Percentiles rank a stretch among this genome's conserved stretches.
Conservation (phyloP, 2,113 vertebrate species). For the Phyllostomus discolor region DNA sequence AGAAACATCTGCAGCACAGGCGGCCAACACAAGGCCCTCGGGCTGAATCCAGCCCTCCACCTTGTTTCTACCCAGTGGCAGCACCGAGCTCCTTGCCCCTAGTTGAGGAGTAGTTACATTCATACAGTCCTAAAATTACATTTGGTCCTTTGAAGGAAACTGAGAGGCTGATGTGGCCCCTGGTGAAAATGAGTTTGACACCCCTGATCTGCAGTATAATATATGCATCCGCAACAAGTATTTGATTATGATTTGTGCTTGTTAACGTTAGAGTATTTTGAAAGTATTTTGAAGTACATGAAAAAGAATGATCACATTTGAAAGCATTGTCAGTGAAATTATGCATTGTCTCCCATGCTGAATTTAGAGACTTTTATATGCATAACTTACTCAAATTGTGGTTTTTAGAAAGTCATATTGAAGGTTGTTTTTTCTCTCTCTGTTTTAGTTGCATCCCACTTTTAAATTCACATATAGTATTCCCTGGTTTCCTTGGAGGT, state of each 20-base stretch:
- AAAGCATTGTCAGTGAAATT: not conserved
- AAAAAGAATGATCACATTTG: not conserved
- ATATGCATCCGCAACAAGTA: not conserved
- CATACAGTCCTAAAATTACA: no score
- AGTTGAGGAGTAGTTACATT: no score
- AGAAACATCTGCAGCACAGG: slow-evolving; percentile 26
- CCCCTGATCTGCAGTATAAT: not conserved
- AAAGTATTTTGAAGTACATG: not conserved
- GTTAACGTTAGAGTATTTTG: slow-evolving; percentile 7
- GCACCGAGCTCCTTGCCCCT: no score
- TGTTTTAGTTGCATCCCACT: not conserved
- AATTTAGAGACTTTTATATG: not conserved
- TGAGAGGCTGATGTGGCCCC: no score
- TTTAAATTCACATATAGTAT: not conserved
- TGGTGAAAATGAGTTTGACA: no score
- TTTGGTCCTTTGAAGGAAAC: no score
- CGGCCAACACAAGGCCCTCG: no score
- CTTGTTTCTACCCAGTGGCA: no score
- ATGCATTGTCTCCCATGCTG: not conserved
- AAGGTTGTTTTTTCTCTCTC: not conserved
- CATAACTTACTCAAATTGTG: not conserved
- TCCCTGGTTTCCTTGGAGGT: not conserved
- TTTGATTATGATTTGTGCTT: not conserved
- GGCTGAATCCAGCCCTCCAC: no score
- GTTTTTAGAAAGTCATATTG: not conserved